Conservation (phyloP, 2,888 invertebrate species). For the Gari tellinella region DNA sequence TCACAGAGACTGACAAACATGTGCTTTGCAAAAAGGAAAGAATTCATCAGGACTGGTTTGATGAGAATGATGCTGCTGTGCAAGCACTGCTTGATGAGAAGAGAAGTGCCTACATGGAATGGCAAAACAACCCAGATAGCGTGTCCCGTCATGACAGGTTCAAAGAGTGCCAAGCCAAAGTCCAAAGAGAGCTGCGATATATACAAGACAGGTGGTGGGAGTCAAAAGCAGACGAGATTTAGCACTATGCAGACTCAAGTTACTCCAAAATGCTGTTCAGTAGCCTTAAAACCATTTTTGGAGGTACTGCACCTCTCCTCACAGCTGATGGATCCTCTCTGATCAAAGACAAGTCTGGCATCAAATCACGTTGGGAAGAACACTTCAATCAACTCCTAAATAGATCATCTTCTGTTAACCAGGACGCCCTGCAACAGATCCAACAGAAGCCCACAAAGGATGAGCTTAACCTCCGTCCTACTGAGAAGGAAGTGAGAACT, state of each 20-base stretch:
- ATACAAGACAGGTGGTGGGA: constrained; percentile 31
- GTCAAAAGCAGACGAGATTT: constrained; percentile 23
- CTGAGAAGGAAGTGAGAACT: constrained; percentile 2
- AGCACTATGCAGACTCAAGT: constrained; percentile 17
- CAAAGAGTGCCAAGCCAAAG: constrained; percentile 3
- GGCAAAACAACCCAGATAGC: neutral
- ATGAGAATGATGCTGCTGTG: neutral
- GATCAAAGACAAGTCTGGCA: constrained; percentile 17
- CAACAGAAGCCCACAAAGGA: neutral
- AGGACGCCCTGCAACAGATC: constrained; percentile 1
- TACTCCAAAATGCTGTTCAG: constrained; percentile 9
- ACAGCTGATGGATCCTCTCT: constrained; percentile 4
- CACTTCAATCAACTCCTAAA: constrained; percentile 35
- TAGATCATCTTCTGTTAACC: constrained; percentile 18
- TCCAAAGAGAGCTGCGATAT: neutral
- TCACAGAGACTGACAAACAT: too few species aligned
- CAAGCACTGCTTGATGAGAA: neutral
- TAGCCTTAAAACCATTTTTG: constrained; percentile 16
- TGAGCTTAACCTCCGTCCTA: neutral
- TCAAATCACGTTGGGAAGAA: constrained; percentile 7
- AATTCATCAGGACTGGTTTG: neutral
- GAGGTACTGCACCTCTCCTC: constrained; percentile 10
- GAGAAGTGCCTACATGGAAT: neutral
- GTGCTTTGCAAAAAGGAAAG: too few species aligned
- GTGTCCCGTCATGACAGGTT: neutral